Percentiles rank a stretch among this genome's conserved stretches.
These are phyloP conservation scores for Zaprionus vittiger DNA, from an alignment of 1,140 invertebrate species.

Conservation along the genomic window DNA sequence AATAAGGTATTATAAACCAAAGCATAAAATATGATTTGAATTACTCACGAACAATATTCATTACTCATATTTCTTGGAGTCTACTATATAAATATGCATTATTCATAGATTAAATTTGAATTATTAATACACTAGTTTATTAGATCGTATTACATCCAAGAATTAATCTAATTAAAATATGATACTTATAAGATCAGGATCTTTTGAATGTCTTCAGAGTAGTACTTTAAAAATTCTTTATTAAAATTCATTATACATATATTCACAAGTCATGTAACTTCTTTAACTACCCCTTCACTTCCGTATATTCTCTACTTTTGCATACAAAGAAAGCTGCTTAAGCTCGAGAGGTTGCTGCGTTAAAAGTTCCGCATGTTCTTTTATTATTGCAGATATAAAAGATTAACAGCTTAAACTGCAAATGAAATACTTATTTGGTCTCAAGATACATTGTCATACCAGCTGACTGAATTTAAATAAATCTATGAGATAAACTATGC, in stretches of 20 bases:
- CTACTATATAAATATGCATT: no score
- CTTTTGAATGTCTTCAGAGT: no score
- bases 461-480: background rate
- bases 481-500: background rate
- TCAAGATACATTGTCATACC: background rate
- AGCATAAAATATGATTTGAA: background rate
- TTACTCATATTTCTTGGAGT: no score
- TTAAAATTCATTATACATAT: no score
- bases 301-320: conserved; percentile 18
- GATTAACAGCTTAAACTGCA: conserved; percentile 44
- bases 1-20: background rate
- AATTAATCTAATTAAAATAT: no score
- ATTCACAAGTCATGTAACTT: no score
- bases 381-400: conserved; percentile 58
- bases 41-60: background rate
- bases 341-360: conserved; percentile 30
- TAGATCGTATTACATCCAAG: no score
- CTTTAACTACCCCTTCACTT: background rate
- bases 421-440: conserved; percentile 21
- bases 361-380: conserved; percentile 55
- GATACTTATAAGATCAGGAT: no score
- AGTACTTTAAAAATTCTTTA: no score
- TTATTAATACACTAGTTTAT: no score
- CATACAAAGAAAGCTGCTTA: conserved; percentile 20
- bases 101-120: no score